phyloP scores from a whole-genome alignment of 2,888 invertebrate species.

The Brachyopa scutellaris region DNA sequence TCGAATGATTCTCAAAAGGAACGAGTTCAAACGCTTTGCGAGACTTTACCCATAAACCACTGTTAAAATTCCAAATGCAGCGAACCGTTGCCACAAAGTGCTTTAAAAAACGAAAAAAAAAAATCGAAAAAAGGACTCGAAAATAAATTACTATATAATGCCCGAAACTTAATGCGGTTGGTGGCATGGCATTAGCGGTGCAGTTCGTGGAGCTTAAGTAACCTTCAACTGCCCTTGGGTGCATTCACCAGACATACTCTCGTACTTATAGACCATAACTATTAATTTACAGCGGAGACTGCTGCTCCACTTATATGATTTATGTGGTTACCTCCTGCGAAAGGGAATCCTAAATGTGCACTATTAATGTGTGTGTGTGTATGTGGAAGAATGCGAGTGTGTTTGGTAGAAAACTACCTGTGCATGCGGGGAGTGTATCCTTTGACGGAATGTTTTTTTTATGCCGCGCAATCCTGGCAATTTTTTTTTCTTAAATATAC shows the following conservation, averaged over 20 bases:
- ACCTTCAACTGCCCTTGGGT: slow-evolving; percentile 52
- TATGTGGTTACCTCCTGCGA: slow-evolving; percentile 43
- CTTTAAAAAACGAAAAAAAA: slow-evolving; percentile 32
- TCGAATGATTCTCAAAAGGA: slow-evolving; percentile 20
- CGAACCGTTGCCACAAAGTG: slow-evolving; percentile 44
- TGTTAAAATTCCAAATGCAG: slow-evolving; percentile 33
- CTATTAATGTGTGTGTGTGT: slow-evolving; percentile 44
- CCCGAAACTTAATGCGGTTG: slow-evolving; percentile 37
- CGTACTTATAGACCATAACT: slow-evolving; percentile 58
- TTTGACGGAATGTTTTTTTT: slow-evolving; percentile 25
- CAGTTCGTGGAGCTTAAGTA: slow-evolving; percentile 13
- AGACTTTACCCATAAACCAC: slow-evolving; percentile 22
- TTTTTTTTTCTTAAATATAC: slow-evolving; percentile 31
- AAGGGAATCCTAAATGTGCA: slow-evolving; percentile 53
- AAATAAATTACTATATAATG: slow-evolving; percentile 51
- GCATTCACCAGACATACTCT: slow-evolving; percentile 21
- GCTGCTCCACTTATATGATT: slow-evolving; percentile 58
- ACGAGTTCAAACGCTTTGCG: slow-evolving; percentile 11
- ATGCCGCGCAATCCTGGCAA: not conserved
- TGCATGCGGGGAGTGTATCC: slow-evolving; percentile 23
- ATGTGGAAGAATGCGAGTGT: too few relatives aligned
- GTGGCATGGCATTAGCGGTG: slow-evolving; percentile 51
- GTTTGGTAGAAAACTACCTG: too few relatives aligned
- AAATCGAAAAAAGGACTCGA: too few relatives aligned
- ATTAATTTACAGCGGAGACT: slow-evolving; percentile 55